Conservation (phyloP, 2,888 invertebrate genomes). For the Rhingia campestris region DNA sequence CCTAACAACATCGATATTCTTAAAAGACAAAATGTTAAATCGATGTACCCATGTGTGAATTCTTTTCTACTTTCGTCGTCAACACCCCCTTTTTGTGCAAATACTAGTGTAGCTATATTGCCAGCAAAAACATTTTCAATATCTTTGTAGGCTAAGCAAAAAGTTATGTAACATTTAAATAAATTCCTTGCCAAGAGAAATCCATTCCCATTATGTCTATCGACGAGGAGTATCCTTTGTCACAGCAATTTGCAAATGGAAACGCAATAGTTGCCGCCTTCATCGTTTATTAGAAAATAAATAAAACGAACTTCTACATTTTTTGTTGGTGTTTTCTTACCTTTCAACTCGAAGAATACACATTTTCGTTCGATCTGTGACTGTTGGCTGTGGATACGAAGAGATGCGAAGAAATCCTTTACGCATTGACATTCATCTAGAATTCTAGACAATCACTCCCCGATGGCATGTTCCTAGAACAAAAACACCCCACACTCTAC, state of each 20-base stretch:
- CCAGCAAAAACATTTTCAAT: slow-evolving; percentile 54
- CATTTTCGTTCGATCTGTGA: slow-evolving; percentile 55
- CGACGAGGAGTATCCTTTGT: slow-evolving; percentile 11
- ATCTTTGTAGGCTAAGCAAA: slow-evolving; percentile 33
- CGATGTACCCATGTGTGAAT: slow-evolving; percentile 14
- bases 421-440: slow-evolving; percentile 32
- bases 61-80: not conserved
- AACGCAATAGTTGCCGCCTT: not conserved
- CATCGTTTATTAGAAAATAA: slow-evolving; percentile 53
- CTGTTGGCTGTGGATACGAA: slow-evolving; percentile 59
- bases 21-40: not conserved
- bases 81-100: not conserved
- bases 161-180: slow-evolving; percentile 51
- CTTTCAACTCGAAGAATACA: slow-evolving; percentile 20
- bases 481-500: not conserved
- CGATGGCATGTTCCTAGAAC: slow-evolving; percentile 25
- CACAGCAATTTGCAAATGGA: slow-evolving; percentile 32
- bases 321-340: slow-evolving; percentile 14
- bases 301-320: slow-evolving; percentile 41
- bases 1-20: too few species aligned
- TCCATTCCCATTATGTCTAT: slow-evolving; percentile 19
- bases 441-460: slow-evolving; percentile 35
- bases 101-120: too few species aligned
- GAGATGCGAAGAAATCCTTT: slow-evolving; percentile 24
- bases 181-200: slow-evolving; percentile 49